These are phyloP conservation scores for Struthidea cinerea DNA, from an alignment of 2,113 vertebrate species.

Conservation along the genomic window DNA sequence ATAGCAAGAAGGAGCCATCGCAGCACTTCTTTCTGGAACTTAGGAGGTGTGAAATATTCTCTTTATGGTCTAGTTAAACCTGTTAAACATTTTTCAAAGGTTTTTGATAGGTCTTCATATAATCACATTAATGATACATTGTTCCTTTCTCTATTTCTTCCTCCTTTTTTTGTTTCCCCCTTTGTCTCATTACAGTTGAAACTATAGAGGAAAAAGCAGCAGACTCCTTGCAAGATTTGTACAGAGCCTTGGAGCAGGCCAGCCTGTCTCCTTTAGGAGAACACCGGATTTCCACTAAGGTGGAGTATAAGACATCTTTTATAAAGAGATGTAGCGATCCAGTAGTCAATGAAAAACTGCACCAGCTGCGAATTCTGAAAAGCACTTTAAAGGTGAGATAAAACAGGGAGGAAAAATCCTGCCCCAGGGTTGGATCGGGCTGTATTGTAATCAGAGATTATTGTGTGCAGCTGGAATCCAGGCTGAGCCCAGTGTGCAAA, in stretches of 20 bases:
- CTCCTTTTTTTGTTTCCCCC: background rate
- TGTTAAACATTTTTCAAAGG: background rate
- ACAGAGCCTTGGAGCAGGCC: constrained; percentile 89
- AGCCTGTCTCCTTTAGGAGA: constrained; percentile 90
- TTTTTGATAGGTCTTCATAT: background rate
- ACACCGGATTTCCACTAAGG: constrained; percentile 82
- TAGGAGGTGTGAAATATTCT: background rate
- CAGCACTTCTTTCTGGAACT: background rate
- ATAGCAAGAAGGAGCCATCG: background rate
- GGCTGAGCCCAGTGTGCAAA: background rate
- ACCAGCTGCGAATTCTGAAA: constrained; percentile 92
- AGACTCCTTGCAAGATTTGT: constrained; percentile 93
- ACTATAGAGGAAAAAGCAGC: constrained; percentile 79
- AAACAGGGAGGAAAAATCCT: constrained; percentile 30
- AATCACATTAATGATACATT: constrained; percentile 31
- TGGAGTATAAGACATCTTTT: constrained; percentile 93
- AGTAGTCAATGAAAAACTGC: constrained; percentile 93
- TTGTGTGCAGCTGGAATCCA: background rate
- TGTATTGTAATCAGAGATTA: background rate
- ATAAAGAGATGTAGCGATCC: constrained; percentile 90
- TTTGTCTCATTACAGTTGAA: constrained; percentile 71
- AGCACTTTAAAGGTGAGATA: constrained; percentile 95
- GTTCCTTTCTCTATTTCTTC: constrained; percentile 42
- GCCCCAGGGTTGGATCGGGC: background rate
- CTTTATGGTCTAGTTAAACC: background rate